Base-by-base conservation (phyloP, 2,797 vertebrate genomes). In the Anniella stebbinsi region DNA sequence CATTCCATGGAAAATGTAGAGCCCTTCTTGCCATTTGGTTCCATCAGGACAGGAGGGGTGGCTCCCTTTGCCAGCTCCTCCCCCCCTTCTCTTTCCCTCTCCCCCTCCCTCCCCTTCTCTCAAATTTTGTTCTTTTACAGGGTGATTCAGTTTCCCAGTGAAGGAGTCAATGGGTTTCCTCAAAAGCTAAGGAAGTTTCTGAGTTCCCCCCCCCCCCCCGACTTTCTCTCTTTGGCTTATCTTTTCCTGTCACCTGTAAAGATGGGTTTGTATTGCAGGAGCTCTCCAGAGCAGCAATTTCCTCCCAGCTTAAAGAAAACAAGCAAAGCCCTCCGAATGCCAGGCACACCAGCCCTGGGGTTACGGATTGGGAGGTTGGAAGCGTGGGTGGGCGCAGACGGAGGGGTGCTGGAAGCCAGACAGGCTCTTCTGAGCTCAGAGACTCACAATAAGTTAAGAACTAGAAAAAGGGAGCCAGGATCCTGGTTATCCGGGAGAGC, bases 181-280 rank as follows among this genome's bases (percentile, higher is more conserved):
- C 38, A 28, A 76, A 84, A 89, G 80, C 25, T 77, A 41, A 84
- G 60, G 88, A 84, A 84, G 23, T 21, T 77, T 89, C 33, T 36
- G 15, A 21, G 9, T 57, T 45, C 25, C 28, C n/a, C 0, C 69
- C 69, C 25, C 25, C 28, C n/a, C 0, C 69, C 69, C 25, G 63
- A 78, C 38, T 67, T 76, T 54, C 30, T n/a, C 38, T 51, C 51
- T 51, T 3, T n/a, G 36, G 51, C 89, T 94, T 94, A 93, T 91
- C 93, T 94, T 86, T 92, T 94, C 93, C 93, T 88, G 92, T 88
- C 92, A 93, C 93, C 89, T 94, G 92, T 45, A 41, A 54, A 60
- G 70, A 25, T 63, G 76, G 86, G 69, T 92, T 86, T 87, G 91
- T 86, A 60, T 87, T 33, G 41, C 23, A 3, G 28, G 30, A 57